Evolutionary conservation across 1,140 invertebrate genomes (phyloP).

Genomic region (Brevipalpus yothersi): DNA sequence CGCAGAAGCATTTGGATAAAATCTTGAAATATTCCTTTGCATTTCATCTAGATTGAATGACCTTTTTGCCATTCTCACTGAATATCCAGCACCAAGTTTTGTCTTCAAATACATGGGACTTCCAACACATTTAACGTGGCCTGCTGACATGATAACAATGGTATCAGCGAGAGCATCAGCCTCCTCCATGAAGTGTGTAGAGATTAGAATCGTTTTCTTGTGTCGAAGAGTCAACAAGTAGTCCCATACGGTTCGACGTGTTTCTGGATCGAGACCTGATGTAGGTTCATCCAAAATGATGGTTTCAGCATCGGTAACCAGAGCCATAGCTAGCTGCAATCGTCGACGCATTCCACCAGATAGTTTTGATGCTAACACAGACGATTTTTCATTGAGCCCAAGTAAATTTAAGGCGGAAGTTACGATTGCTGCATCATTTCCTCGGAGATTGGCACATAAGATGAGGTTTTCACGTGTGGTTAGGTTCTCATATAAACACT

Average conservation of each 20-base stretch:
- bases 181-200: conserved; percentile 96
- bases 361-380: conserved; percentile 40
- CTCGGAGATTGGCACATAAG: conserved; percentile 26
- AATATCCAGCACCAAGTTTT: conserved; percentile 18
- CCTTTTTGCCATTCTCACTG: conserved; percentile 11
- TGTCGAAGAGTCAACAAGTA: conserved; percentile 15
- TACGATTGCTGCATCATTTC: conserved; percentile 29
- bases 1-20: background rate
- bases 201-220: conserved; percentile 53
- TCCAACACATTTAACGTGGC: conserved; percentile 26
- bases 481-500: conserved; percentile 22
- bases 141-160: conserved; percentile 29
- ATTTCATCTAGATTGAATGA: background rate
- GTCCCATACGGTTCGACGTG: conserved; percentile 33
- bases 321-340: conserved; percentile 59
- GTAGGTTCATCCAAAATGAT: conserved; percentile 15
- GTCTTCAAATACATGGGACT: conserved; percentile 28
- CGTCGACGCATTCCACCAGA: conserved; percentile 69
- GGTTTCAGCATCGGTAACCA: conserved; percentile 30
- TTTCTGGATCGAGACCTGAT: conserved; percentile 28
- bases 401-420: conserved; percentile 22
- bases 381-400: conserved; percentile 29
- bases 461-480: conserved; percentile 17
- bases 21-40: background rate
- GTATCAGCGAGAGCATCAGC: conserved; percentile 41